Evolutionary conservation across 2,888 invertebrate genomes (phyloP), one percentile per base, ranked within the genome.

Genomic region (Prionchulus punctatus): DNA sequence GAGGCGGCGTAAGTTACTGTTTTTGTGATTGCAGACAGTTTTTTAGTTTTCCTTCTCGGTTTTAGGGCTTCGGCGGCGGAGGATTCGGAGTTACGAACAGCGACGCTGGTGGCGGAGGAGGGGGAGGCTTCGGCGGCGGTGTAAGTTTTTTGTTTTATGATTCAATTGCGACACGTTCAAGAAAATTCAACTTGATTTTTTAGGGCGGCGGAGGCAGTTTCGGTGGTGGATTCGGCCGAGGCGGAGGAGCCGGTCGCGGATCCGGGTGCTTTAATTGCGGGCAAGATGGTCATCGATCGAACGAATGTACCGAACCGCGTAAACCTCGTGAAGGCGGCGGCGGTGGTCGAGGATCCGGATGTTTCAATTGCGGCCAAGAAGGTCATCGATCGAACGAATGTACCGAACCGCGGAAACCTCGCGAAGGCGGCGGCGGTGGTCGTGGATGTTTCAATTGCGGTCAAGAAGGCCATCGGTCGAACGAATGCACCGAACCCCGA

Each of bases 381-480:
- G 50, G 50, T 30, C 50, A 49, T 30, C 28, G 26, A 7, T 26
- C 50, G 4, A 26, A 30, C 21, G 27, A 26, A 15, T 49, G 50
- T 21, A 26, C 50, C 12, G n/a, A n/a, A n/a, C n/a, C n/a, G n/a
- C 12, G 7, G 23, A 45, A 12, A n/a, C n/a, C n/a, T n/a, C 7
- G 18, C 18, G 36, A 18, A 18, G 7, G 7, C 18, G 36, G 36
- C 36, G 36, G 36, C 36, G 36, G 36, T 36, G 18, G 18, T 36
- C 36, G 18, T 7, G 36, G 7, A 36, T 45, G 45, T 23, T 45
- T n/a, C 23, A 45, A 45, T 45, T 45, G 45, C 45, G 21, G 30
- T 43, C 36, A 45, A 43, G 21, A 30, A 30, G 56, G 48, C 18
- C 50, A 58, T 43, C 27, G 2, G 30, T 12, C 4, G 15, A 49